Conservation (phyloP, 2,888 invertebrate genomes). For the Trichacis sp. region DNA sequence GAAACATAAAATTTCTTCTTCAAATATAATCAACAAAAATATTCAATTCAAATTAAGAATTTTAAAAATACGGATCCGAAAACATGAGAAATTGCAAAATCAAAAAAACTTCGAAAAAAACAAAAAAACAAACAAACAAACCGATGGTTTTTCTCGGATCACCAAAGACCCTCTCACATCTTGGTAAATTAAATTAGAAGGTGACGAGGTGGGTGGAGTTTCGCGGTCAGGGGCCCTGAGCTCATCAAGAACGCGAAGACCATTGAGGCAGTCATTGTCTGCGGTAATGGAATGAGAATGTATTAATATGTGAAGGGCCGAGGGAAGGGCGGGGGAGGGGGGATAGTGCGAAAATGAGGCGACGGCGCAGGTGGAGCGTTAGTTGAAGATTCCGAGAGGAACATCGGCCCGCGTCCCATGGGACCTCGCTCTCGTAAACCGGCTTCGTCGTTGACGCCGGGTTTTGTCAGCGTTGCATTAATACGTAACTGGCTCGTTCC, state of each 20-base stretch:
- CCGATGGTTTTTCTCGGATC: too few species aligned
- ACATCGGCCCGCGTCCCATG: slow-evolving; percentile 43
- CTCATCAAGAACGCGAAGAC: slow-evolving; percentile 65
- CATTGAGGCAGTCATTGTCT: slow-evolving; percentile 67
- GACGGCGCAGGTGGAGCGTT: slow-evolving; percentile 16
- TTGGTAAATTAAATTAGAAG: too few species aligned
- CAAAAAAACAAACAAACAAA: too few species aligned
- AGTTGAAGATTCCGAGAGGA: slow-evolving; percentile 32
- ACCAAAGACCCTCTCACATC: too few species aligned
- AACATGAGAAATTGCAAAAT: too few species aligned
- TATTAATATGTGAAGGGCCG: slow-evolving; percentile 66
- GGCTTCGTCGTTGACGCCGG: slow-evolving; percentile 41
- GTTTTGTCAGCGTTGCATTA: slow-evolving; percentile 47
- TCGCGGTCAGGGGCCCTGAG: slow-evolving; percentile 54
- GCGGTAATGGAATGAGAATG: slow-evolving; percentile 68
- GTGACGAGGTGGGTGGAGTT: slow-evolving; percentile 39
- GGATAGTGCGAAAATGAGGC: slow-evolving; percentile 33
- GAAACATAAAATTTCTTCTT: too few species aligned
- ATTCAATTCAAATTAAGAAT: too few species aligned
- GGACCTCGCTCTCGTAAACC: slow-evolving; percentile 48
- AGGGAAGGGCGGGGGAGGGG: slow-evolving; percentile 22
- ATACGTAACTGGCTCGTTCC: slow-evolving; percentile 46
- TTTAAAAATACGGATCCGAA: too few species aligned
- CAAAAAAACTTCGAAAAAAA: too few species aligned
- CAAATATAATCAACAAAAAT: too few species aligned